Percentiles rank a stretch among this genome's conserved stretches.
phyloP scores from a whole-genome alignment of 2,797 vertebrate species.

The Sebastes cheni region DNA sequence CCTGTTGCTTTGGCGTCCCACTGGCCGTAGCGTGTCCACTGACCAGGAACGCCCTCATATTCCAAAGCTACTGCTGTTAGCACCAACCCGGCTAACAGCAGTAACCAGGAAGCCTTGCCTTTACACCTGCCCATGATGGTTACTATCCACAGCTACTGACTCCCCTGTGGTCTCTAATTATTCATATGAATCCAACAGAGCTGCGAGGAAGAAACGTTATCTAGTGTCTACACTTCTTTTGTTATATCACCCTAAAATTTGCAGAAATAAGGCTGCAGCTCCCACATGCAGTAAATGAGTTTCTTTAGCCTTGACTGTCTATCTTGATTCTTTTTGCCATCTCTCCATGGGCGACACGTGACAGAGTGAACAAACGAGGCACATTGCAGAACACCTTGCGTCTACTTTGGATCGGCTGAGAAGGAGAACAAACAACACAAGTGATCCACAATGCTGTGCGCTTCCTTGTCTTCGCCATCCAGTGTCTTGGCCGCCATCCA shows the following conservation, averaged over 20 bases:
- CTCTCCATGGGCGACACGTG: constrained; percentile 69
- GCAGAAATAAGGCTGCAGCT: constrained; percentile 39
- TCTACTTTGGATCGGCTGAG: constrained; percentile 61
- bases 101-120: constrained; percentile 49
- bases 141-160: constrained; percentile 57
- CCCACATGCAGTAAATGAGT: constrained; percentile 43
- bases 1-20: constrained; percentile 87
- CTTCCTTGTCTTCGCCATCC: constrained; percentile 78
- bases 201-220: constrained; percentile 28
- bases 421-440: constrained; percentile 64
- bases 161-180: constrained; percentile 42
- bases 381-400: constrained; percentile 59
- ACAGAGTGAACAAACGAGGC: constrained; percentile 48
- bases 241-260: constrained; percentile 38
- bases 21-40: constrained; percentile 94
- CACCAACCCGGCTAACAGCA: constrained; percentile 70
- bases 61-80: constrained; percentile 82
- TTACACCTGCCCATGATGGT: constrained; percentile 72
- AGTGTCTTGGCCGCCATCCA: constrained; percentile 77
- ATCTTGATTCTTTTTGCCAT: constrained; percentile 75
- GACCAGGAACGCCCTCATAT: constrained; percentile 91
- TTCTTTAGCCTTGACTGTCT: constrained; percentile 72
- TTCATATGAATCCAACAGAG: constrained; percentile 63
- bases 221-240: constrained; percentile 21
- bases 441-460: constrained; percentile 62